These are phyloP conservation scores for Xenopus laevis DNA, from an alignment of 2,113 vertebrate species.

Conservation along the genomic window DNA sequence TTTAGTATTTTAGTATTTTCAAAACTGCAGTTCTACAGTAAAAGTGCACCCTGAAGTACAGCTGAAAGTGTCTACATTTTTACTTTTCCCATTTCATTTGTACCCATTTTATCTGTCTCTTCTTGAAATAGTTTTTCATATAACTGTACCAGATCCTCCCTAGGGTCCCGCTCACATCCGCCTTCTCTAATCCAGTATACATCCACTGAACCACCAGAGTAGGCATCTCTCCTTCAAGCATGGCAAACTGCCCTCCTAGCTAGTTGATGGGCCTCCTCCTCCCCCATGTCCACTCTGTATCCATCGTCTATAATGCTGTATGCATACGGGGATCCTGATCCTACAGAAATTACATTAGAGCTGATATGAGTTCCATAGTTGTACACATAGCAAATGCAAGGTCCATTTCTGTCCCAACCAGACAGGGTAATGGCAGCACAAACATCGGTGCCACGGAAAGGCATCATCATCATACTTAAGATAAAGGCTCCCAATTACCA, in stretches of 20 bases:
- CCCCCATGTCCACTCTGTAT: constrained; percentile 64
- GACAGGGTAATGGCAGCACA: constrained; percentile 78
- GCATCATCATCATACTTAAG: constrained; percentile 68
- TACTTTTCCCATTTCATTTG: background rate
- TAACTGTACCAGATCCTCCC: constrained; percentile 50
- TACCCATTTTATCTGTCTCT: background rate
- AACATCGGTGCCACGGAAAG: constrained; percentile 71
- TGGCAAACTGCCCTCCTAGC: constrained; percentile 76
- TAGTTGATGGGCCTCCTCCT: constrained; percentile 65
- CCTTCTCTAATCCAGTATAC: constrained; percentile 70
- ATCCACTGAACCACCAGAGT: constrained; percentile 81
- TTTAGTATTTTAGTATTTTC: no score
- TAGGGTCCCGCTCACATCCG: constrained; percentile 71
- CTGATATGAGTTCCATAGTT: constrained; percentile 72
- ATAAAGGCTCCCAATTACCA: no score
- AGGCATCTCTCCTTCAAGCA: constrained; percentile 77
- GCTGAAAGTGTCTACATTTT: background rate
- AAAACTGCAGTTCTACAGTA: no score
- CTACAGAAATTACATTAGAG: constrained; percentile 71
- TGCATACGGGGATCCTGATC: constrained; percentile 82
- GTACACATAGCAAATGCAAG: constrained; percentile 75
- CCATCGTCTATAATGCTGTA: constrained; percentile 68
- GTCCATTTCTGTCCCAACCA: constrained; percentile 75
- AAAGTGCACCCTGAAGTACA: no score
- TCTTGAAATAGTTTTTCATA: constrained; percentile 38